These are phyloP conservation scores for Bucco capensis DNA, from an alignment of 2,113 vertebrate genomes.

Conservation along the genomic window DNA sequence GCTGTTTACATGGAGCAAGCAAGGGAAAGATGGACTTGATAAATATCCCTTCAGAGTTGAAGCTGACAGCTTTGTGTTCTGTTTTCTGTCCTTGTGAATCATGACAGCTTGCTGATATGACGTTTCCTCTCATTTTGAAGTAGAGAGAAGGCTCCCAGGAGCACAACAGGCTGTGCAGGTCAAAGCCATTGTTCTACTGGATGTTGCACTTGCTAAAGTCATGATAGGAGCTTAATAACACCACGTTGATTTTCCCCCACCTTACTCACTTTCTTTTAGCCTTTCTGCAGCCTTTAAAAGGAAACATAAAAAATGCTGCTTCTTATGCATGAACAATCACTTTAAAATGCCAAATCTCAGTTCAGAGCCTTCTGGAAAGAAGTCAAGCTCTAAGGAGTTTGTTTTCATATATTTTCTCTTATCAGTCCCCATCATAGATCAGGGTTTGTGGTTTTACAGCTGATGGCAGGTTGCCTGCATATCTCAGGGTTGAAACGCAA, in stretches of 20 bases:
- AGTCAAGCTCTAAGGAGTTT: slow-evolving; percentile 57
- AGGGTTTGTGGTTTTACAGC: slow-evolving; percentile 65
- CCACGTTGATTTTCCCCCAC: background rate
- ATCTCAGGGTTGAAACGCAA: slow-evolving; percentile 60
- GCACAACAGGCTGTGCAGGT: background rate
- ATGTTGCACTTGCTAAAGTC: background rate
- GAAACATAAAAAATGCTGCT: background rate
- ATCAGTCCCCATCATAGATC: slow-evolving; percentile 57
- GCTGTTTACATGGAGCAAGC: background rate
- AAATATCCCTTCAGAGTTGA: background rate
- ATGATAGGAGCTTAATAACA: background rate
- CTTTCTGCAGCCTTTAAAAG: slow-evolving; percentile 31
- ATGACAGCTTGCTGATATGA: background rate
- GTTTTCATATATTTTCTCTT: slow-evolving; percentile 60
- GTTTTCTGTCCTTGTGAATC: slow-evolving; percentile 19
- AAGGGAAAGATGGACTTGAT: background rate
- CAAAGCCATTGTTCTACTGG: slow-evolving; percentile 38
- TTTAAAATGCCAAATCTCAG: slow-evolving; percentile 53
- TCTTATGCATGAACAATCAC: slow-evolving; percentile 36
- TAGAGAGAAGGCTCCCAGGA: background rate
- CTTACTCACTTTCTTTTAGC: background rate
- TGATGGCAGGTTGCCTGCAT: slow-evolving; percentile 65
- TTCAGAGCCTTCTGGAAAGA: slow-evolving; percentile 47
- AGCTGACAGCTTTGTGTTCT: slow-evolving; percentile 1
- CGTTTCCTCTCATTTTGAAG: slow-evolving; percentile 31